These are phyloP conservation scores for Euura lappo DNA, from an alignment of 1,140 invertebrate genomes.

Conservation along the genomic window DNA sequence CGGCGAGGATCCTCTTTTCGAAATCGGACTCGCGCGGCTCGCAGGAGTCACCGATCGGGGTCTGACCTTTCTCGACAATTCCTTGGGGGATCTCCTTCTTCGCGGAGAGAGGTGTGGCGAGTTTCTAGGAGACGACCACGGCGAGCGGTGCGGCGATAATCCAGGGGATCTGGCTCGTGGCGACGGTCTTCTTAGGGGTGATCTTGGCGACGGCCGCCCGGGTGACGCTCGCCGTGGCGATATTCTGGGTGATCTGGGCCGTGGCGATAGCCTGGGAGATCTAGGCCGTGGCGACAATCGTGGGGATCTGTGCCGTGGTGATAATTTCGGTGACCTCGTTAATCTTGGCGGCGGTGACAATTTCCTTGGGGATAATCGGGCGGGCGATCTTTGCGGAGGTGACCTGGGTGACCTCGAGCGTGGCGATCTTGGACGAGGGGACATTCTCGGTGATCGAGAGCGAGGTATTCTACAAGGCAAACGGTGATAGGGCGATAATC, in stretches of 20 bases:
- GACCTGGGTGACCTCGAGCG: constrained; percentile 22
- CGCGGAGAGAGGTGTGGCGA: constrained; percentile 39
- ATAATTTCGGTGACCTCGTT: constrained; percentile 16
- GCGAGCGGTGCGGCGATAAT: constrained; percentile 39
- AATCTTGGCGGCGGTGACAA: too few species aligned
- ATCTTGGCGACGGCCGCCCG: constrained; percentile 26
- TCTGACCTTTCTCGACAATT: constrained; percentile 27
- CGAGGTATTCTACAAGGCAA: neutral
- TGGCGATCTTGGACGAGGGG: constrained; percentile 26
- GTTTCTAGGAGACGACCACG: constrained; percentile 49
- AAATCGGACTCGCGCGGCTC: constrained; percentile 2
- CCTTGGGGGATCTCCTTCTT: constrained; percentile 37
- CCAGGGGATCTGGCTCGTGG: constrained; percentile 31
- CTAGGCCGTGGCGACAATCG: constrained; percentile 8
- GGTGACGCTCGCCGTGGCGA: constrained; percentile 38
- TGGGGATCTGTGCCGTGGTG: constrained; percentile 18
- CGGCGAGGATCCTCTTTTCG: constrained; percentile 29
- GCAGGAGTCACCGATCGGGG: constrained; percentile 28
- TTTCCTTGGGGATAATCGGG: constrained; percentile 32
- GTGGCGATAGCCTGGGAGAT: neutral
- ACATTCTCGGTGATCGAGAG: constrained; percentile 33
- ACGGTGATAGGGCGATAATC: constrained; percentile 22
- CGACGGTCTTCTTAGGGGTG: constrained; percentile 5
- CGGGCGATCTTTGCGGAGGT: constrained; percentile 29
- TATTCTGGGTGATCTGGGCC: constrained; percentile 31